Base-by-base conservation (phyloP, 1,140 invertebrate species). In the Ceratosolen fusciceps region DNA sequence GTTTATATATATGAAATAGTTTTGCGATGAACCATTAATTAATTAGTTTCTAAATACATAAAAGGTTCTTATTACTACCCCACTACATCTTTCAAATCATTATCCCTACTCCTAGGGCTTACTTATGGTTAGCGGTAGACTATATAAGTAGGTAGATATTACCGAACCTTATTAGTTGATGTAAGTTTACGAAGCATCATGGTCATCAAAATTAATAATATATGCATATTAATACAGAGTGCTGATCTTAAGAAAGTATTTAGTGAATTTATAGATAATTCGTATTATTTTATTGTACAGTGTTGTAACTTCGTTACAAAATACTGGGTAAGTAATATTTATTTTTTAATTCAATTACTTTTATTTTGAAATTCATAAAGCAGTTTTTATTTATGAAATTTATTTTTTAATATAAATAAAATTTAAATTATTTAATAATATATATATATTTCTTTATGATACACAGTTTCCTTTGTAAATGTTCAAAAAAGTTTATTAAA, bases 101-200 rank as follows among this genome's bases (percentile, higher is more conserved):
- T 54, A 76, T 54, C 74, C 74, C 74, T 56, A 67, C 58, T 24
- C 60, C 16, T 65, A n/a, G 9, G 43, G 37, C 19, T 12, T 31
- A 43, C 52, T 75, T 75, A 65, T 39, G 60, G 74, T 39, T 75
- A 43, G 74, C 16, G 2, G 16, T 9, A 60, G 39, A 29, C 73
- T 60, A 60, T 62, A 74, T 75, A 67, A 75, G 34, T 52, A 74
- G 8, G 7, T 8, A 0, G 43, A 9, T 52, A 4, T 12, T 52
- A 39, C 9, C 26, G 1, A n/a, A 65, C 21, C 1, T 9, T 7
- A 75, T 65, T 52, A 75, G 21, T 75, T 67, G 10, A 49, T 0
- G 29, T 4, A 7, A 47, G 29, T 56, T 34, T 26, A 29, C 0
- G 16, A 26, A 47, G 47, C 49, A 24, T 29, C 26, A 12, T 74